Evolutionary conservation across 1,140 invertebrate genomes (phyloP).

Genomic region (Macrosteles quadrilineatus): DNA sequence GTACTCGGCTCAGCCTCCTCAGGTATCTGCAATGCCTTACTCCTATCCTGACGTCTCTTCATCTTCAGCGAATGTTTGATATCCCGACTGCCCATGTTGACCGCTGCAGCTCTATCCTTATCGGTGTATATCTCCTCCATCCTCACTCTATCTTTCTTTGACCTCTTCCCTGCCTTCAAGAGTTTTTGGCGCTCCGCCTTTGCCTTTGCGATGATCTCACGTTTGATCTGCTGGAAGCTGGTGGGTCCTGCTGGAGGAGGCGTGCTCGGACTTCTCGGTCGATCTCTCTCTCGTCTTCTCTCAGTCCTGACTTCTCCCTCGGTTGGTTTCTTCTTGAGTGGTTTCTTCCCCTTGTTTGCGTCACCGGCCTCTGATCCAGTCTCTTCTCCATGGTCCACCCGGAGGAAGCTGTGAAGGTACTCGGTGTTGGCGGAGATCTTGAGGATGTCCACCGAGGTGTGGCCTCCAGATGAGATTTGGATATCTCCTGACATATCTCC

Average conservation of each 20-base stretch:
- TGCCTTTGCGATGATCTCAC: conserved; percentile 51
- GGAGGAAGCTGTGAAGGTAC: conserved; percentile 43
- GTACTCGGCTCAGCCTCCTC: conserved; percentile 76
- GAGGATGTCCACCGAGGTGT: conserved; percentile 38
- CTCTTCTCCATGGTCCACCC: conserved; percentile 37
- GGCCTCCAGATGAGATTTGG: conserved; percentile 35
- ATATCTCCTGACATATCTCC: conserved; percentile 46
- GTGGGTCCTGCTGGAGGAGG: conserved; percentile 26
- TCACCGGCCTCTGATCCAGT: conserved; percentile 21
- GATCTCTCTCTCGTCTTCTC: conserved; percentile 31
- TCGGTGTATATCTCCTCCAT: conserved; percentile 77
- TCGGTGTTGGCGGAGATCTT: conserved; percentile 42
- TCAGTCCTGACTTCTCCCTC: conserved; percentile 23
- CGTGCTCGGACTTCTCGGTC: conserved; percentile 5
- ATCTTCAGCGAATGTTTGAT: conserved; percentile 82
- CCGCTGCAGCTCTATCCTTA: conserved; percentile 85
- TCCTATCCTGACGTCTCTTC: conserved; percentile 76
- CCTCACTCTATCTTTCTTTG: conserved; percentile 42
- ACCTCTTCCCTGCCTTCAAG: conserved; percentile 41
- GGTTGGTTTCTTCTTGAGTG: conserved; percentile 30
- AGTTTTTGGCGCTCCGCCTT: conserved; percentile 48
- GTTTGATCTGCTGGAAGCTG: conserved; percentile 45
- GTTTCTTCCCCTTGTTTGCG: conserved; percentile 32
- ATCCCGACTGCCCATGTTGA: conserved; percentile 76
- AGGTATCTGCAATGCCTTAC: conserved; percentile 68